A percentile compares a stretch with the other conserved stretches of the same genome.
These are phyloP conservation scores for Cyprinodon tularosa DNA, from an alignment of 2,113 vertebrate genomes.

Conservation along the genomic window DNA sequence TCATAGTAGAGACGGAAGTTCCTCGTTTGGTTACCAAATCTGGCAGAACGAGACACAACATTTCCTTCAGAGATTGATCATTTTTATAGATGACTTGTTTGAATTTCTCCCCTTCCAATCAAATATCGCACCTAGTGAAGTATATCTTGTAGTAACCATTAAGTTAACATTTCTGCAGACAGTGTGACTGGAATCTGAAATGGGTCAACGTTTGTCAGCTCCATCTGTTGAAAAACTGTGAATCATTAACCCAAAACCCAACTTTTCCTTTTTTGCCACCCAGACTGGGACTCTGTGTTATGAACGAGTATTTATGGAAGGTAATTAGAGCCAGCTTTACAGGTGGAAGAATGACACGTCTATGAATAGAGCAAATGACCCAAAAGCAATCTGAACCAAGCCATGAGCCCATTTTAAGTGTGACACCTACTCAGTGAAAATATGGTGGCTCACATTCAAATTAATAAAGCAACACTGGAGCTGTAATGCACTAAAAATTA, in stretches of 20 bases:
- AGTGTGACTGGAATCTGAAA: conserved; percentile 28
- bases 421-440: conserved; percentile 43
- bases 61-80: too few species aligned
- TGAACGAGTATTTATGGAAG: conserved; percentile 69
- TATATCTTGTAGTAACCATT: neutral
- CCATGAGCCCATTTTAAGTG: conserved; percentile 46
- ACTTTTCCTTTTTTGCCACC: conserved; percentile 52
- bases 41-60: conserved; percentile 44
- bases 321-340: conserved; percentile 59
- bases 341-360: conserved; percentile 39
- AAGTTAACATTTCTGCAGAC: neutral
- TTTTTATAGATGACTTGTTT: too few species aligned
- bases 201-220: conserved; percentile 46
- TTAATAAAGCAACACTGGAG: neutral
- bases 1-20: conserved; percentile 98
- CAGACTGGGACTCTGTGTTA: conserved; percentile 39
- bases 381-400: conserved; percentile 54
- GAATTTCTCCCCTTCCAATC: neutral
- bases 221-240: conserved; percentile 33
- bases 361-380: conserved; percentile 72
- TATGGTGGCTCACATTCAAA: conserved; percentile 14
- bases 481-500: neutral
- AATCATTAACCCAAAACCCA: conserved; percentile 73
- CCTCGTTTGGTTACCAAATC: conserved; percentile 94
- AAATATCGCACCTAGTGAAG: neutral